Percentiles rank a stretch among this genome's conserved stretches.
These are phyloP conservation scores for Temnopleurus reevesii DNA, from an alignment of 53 echinoderm and acorn worm species.

Conservation along the genomic window DNA sequence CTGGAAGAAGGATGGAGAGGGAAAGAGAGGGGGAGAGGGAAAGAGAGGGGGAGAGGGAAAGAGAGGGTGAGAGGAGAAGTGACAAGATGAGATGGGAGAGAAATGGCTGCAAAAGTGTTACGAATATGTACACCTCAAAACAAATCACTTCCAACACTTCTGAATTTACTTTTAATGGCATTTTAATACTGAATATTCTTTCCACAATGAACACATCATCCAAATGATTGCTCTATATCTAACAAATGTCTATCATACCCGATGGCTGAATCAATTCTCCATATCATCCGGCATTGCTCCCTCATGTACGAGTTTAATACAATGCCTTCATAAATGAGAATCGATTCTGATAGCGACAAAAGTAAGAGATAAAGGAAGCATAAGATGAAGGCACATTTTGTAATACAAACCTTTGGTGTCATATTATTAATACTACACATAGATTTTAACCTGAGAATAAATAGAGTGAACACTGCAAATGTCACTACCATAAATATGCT, in stretches of 20 bases:
- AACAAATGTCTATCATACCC: not conserved
- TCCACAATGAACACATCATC: not conserved
- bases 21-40: not conserved
- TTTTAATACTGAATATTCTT: not conserved
- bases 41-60: not conserved
- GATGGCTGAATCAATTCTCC: not conserved
- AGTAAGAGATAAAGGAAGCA: constrained; percentile 16
- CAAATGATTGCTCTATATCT: constrained; percentile 2
- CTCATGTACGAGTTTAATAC: constrained; percentile 15
- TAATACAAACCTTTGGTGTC: not conserved
- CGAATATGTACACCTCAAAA: no score
- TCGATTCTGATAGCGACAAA: not conserved
- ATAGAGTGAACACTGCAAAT: not conserved
- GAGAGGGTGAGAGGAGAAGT: not conserved
- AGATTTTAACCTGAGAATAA: not conserved
- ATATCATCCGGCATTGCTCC: constrained; percentile 17
- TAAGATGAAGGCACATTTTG: not conserved
- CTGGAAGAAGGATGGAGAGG: not conserved
- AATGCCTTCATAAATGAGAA: constrained; percentile 38
- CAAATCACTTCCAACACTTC: no score
- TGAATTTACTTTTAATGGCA: no score
- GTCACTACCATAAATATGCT: not conserved
- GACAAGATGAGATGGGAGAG: not conserved
- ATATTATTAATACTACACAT: not conserved
- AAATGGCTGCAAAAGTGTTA: no score